Conservation (phyloP, 2,113 vertebrate species). For the Lampris megalopsis region DNA sequence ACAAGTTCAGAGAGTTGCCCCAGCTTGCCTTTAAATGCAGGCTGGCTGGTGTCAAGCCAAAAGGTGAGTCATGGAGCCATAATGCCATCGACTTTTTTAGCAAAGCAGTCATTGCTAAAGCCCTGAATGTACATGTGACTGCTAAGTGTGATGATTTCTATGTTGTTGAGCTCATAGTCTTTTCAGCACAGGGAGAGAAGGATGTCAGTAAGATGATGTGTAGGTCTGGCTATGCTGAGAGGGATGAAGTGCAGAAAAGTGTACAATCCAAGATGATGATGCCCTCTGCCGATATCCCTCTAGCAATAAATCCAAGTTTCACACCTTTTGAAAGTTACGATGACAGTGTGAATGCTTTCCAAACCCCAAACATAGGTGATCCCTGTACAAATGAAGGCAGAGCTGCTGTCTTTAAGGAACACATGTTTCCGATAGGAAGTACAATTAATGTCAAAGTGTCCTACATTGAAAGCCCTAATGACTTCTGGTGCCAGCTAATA, state of each 20-base stretch:
- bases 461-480: slow-evolving; percentile 84
- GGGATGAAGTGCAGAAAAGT: slow-evolving; percentile 55
- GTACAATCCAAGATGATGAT: slow-evolving; percentile 9
- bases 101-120: slow-evolving; percentile 84
- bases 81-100: slow-evolving; percentile 85
- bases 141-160: slow-evolving; percentile 75
- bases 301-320: slow-evolving; percentile 7
- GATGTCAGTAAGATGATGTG: slow-evolving; percentile 84
- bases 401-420: slow-evolving; percentile 69
- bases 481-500: slow-evolving; percentile 94
- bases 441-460: slow-evolving; percentile 88
- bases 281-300: not conserved
- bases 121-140: slow-evolving; percentile 80
- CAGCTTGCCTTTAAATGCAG: slow-evolving; percentile 86
- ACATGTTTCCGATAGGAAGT: slow-evolving; percentile 86
- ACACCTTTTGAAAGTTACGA: not conserved
- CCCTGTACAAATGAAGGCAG: slow-evolving; percentile 24
- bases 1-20: slow-evolving; percentile 83
- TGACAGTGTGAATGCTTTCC: slow-evolving; percentile 13
- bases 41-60: slow-evolving; percentile 82
- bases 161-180: slow-evolving; percentile 84
- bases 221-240: slow-evolving; percentile 79
- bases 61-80: slow-evolving; percentile 82
- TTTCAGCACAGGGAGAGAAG: slow-evolving; percentile 78
- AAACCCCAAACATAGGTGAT: slow-evolving; percentile 2